Conservation (phyloP, 2,888 invertebrate genomes). For the Callimorpha dominula region DNA sequence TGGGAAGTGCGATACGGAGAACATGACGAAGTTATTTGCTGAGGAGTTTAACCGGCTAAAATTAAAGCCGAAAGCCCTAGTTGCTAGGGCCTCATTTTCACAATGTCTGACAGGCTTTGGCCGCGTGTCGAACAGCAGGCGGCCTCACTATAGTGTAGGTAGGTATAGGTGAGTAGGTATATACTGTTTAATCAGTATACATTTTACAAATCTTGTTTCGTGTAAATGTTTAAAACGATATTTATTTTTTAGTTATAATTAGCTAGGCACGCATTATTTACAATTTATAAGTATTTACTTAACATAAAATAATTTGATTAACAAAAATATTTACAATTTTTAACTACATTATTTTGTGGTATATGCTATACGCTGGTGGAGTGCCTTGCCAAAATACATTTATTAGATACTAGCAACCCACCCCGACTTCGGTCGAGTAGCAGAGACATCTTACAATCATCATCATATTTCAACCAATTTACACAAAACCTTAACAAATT, state of each 20-base stretch:
- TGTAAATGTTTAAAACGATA: neutral
- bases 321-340: neutral
- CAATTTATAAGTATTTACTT: neutral
- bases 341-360: neutral
- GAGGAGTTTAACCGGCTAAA: neutral
- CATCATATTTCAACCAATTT: too few species aligned
- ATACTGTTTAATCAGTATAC: neutral
- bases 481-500: too few species aligned
- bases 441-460: too few species aligned
- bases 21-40: neutral
- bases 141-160: neutral
- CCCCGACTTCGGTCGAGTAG: too few species aligned
- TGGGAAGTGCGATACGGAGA: neutral
- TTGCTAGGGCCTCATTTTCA: neutral
- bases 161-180: neutral
- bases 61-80: neutral
- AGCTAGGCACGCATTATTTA: neutral
- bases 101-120: neutral
- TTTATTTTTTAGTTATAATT: neutral
- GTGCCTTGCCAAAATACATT: too few species aligned
- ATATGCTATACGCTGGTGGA: too few species aligned
- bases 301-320: neutral
- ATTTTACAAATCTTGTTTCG: neutral
- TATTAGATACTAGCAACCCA: too few species aligned
- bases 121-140: constrained; percentile 1